Evolutionary conservation across 2,888 invertebrate genomes (phyloP).

Genomic region (Cantharis nigra): DNA sequence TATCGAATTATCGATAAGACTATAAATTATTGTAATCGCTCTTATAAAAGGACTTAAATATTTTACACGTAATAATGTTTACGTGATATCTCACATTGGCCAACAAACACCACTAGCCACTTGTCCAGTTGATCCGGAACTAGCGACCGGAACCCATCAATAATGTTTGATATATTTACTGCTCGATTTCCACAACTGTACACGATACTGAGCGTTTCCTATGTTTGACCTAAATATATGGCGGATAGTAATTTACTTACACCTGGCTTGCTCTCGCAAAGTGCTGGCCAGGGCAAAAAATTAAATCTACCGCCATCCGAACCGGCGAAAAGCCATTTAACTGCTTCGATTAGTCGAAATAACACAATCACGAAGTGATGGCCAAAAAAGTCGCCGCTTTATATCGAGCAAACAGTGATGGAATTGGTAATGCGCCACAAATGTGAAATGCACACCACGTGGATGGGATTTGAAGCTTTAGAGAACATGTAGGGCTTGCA

Average conservation of each 20-base stretch:
- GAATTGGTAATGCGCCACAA: neutral
- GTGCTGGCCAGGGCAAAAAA: too few species aligned
- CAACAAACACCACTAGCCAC: conserved; percentile 4
- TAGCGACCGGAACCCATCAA: conserved; percentile 52
- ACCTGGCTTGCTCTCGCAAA: neutral
- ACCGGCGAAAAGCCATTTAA: neutral
- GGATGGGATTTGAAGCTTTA: neutral
- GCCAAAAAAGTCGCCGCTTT: neutral
- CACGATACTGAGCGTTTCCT: conserved; percentile 21
- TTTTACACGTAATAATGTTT: neutral
- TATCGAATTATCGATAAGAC: conserved; percentile 25
- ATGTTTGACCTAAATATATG: conserved; percentile 25
- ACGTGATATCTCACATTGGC: neutral
- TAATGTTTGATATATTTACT: conserved; percentile 52
- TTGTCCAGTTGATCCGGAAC: conserved; percentile 44
- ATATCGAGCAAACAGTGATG: neutral
- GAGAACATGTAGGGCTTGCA: neutral
- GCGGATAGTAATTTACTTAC: conserved; percentile 4
- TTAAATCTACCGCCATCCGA: too few species aligned
- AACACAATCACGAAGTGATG: neutral
- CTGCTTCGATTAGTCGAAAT: neutral
- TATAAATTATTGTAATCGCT: neutral
- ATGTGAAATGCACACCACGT: neutral
- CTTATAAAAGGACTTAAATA: neutral
- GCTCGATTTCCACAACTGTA: conserved; percentile 40